Percentiles rank a stretch among this genome's conserved stretches.
Conservation (phyloP, 2,888 invertebrate species). For the Eupithecia centaureata region DNA sequence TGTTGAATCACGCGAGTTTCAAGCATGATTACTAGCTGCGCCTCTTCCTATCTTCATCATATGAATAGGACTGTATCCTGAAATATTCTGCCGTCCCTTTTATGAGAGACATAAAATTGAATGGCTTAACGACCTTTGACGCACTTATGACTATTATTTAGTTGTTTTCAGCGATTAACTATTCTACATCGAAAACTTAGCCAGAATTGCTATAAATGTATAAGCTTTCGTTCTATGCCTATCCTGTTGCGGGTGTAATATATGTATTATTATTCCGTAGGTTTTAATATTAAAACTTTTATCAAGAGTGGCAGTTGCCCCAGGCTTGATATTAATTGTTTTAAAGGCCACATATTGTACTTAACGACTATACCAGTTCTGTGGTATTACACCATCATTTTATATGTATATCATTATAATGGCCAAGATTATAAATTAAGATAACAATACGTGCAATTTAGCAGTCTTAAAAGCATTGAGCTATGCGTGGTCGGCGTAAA, state of each 20-base stretch:
- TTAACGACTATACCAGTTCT: not conserved
- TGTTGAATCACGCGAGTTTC: slow-evolving; percentile 47
- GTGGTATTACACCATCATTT: not conserved
- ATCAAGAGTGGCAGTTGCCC: slow-evolving; percentile 14
- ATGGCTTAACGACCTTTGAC: slow-evolving; percentile 43
- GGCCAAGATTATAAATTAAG: not conserved
- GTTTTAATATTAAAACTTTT: slow-evolving; percentile 21
- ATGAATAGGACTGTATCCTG: slow-evolving; percentile 37
- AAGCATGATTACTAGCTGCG: slow-evolving; percentile 52
- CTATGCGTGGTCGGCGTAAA: not conserved
- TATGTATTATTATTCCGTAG: not conserved
- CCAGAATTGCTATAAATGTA: not conserved
- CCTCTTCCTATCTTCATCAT: slow-evolving; percentile 43
- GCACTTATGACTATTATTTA: slow-evolving; percentile 35
- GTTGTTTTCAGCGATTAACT: slow-evolving; percentile 11
- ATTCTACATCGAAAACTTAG: not conserved
- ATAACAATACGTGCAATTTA: not conserved
- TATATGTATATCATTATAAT: not conserved
- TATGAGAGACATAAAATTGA: slow-evolving; percentile 43
- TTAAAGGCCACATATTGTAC: not conserved
- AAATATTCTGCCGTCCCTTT: slow-evolving; percentile 42
- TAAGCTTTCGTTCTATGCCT: not conserved
- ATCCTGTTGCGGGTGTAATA: not conserved
- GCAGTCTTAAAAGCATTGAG: not conserved
- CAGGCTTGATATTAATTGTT: slow-evolving; percentile 13